Conservation (phyloP, 2,113 vertebrate species). For the Illadopsis cleaveri region DNA sequence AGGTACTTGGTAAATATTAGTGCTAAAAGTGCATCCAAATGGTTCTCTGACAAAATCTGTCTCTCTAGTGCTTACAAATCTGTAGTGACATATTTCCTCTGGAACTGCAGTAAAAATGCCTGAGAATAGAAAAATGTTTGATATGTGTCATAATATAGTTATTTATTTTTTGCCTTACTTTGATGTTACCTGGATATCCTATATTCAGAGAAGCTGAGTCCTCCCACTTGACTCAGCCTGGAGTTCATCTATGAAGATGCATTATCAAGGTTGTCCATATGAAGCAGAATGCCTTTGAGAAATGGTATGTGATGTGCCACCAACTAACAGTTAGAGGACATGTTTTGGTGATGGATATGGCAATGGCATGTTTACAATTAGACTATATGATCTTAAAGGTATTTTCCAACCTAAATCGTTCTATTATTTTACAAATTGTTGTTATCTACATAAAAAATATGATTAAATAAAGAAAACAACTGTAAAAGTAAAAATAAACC, state of each 20-base stretch:
- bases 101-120: neutral
- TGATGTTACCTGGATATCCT: neutral
- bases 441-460: neutral
- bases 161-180: neutral
- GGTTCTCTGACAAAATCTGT: neutral
- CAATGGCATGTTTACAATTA: neutral
- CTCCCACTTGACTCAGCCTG: neutral
- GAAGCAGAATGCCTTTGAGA: neutral
- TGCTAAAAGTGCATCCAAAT: neutral
- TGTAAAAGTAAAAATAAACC: neutral
- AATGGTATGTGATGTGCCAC: neutral
- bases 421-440: neutral
- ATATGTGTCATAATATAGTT: neutral
- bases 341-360: neutral
- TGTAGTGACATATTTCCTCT: neutral
- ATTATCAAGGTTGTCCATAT: neutral
- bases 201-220: neutral
- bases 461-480: neutral
- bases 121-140: neutral
- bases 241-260: neutral
- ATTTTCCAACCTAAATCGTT: neutral
- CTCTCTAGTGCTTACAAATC: neutral
- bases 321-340: fast-evolving
- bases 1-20: neutral
- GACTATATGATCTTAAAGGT: neutral